phyloP scores from a whole-genome alignment of 2,113 vertebrate species.

The Lophius piscatorius region DNA sequence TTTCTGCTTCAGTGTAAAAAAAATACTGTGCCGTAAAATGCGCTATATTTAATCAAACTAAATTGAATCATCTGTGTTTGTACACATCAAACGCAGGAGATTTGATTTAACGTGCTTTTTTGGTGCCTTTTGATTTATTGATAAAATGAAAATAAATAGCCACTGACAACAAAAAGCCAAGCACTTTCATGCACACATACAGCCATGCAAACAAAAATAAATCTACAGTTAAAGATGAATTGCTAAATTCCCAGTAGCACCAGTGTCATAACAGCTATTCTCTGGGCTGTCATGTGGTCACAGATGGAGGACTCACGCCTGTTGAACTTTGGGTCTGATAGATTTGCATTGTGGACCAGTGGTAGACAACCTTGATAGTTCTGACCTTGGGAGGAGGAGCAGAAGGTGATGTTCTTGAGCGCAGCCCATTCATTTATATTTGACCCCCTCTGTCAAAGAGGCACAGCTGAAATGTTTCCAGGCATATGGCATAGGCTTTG shows the following conservation, averaged over 20 bases:
- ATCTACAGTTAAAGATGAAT: not conserved
- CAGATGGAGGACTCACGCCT: too few relatives aligned
- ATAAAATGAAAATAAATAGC: not conserved
- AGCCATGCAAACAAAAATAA: not conserved
- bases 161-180: not conserved
- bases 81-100: not conserved
- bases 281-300: not conserved
- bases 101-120: conserved; percentile 6
- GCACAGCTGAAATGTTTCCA: too few relatives aligned
- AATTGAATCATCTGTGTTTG: not conserved
- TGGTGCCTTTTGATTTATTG: not conserved
- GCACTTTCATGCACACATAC: not conserved
- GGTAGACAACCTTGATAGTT: not conserved
- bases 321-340: not conserved
- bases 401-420: not conserved
- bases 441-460: not conserved
- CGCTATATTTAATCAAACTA: not conserved
- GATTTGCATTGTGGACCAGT: too few relatives aligned
- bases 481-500: too few relatives aligned
- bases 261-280: not conserved
- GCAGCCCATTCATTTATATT: not conserved
- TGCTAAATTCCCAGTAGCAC: not conserved
- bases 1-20: not conserved
- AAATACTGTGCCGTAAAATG: too few relatives aligned
- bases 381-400: not conserved